phyloP scores from a whole-genome alignment of 2,888 invertebrate species.

The Cancer borealis region DNA sequence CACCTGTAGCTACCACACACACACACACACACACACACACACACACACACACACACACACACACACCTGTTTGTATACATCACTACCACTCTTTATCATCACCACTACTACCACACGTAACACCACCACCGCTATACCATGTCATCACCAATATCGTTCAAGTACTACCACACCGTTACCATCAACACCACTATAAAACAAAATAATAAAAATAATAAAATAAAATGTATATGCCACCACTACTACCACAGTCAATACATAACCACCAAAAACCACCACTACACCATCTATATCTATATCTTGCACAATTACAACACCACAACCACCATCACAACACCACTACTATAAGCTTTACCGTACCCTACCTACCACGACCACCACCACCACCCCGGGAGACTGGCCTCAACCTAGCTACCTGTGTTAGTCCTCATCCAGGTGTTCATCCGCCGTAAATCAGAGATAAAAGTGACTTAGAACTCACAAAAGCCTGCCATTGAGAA shows the following conservation, averaged over 20 bases:
- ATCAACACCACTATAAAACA: background rate
- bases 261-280: no score
- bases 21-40: no score
- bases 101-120: background rate
- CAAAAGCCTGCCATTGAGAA: background rate
- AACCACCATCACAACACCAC: no score
- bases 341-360: no score
- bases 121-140: background rate
- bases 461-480: slow-evolving; percentile 28
- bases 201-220: no score
- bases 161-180: background rate
- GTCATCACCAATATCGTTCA: background rate
- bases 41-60: no score
- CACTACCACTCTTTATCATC: no score
- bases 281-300: no score
- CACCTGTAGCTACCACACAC: background rate
- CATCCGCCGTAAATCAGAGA: slow-evolving; percentile 32
- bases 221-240: no score
- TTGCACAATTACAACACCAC: no score
- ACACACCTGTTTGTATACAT: no score
- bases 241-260: no score
- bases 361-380: background rate
- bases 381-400: background rate
- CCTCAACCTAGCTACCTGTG: background rate
- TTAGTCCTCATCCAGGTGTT: slow-evolving; percentile 5